Base-by-base conservation (phyloP, 2,888 invertebrate genomes). In the Dicyrtomina minuta region DNA sequence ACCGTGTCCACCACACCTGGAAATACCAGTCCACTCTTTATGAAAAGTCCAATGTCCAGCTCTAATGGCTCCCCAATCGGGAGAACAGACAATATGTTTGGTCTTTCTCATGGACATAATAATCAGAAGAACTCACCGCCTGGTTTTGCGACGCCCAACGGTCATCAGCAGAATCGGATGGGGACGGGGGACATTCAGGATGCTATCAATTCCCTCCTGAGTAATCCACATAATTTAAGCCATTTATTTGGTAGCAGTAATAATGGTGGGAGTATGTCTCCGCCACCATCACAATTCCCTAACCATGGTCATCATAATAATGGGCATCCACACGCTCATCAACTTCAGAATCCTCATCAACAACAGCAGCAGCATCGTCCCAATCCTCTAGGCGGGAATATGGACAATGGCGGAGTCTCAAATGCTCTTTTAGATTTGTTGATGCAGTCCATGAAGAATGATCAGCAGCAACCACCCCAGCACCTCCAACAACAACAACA, bases 211-310 rank as follows among this genome's bases (percentile, higher is more conserved):
- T 80, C 80, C 13, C 73, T 81, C 24, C 75, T 82, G 46, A 80
- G 77, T 70, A 81, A 81, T 74, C 80, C 81, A 1, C 81, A 81
- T 71, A 81, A 78, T 72, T 73, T 81, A 70, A 79, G 80, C 66
- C 80, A 81, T 74, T 77, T 82, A 12, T 75, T 82, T 46, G 80
- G 81, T 33, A 8, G 33, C 33, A 75, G 70, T 51, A 39, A 66
- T 69, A 69, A 24, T 22, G 59, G 70, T 24, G 70, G 69, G 20
- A 75, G 70, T 27, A 73, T 69, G 44, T 70, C 70, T 4, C 75
- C 71, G 41, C 74, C 72, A 3, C 70, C 75, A 58, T 68, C 73
- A 26, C 68, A 53, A 49, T 51, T 64, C 3, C 17, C 72, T 72
- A 15, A 75, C 72, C 69, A 70, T 55, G 60, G 60, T 44, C 51